Evolutionary conservation across 2,113 vertebrate genomes (phyloP), one percentile per base, ranked within the genome.

Genomic region (Trachemys scripta): DNA sequence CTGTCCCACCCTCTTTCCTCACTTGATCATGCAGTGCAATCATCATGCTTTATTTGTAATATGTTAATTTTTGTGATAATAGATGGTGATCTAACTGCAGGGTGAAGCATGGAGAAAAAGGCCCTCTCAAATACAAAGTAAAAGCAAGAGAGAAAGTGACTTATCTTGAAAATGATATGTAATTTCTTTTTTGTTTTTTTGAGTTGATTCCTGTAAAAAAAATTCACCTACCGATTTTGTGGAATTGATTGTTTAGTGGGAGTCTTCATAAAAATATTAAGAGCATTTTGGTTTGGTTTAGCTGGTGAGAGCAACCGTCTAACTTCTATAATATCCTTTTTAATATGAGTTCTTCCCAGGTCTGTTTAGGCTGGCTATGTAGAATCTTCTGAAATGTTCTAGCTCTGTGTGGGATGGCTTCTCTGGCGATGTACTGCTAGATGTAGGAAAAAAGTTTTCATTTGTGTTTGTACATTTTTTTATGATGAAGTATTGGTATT

Each of bases 401-500:
- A 86, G 25, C 72, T 95, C 82, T 95, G 16, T 51, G 84, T 89
- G 69, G 86, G 45, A 87, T 96, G 88, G 83, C 80, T 75, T 29
- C 81, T 94, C 79, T 93, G 5, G 82, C 79, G 53, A 89, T 59
- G n/a, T 84, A 84, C 62, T 85, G 81, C 90, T 93, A 62, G 38
- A 78, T 86, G 47, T 92, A 97, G 51, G 57, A n/a, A 2, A 85
- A 96, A 75, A 85, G 8, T 82, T 96, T 83, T 93, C 8, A 62
- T 49, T 86, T 3, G 49, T 89, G 56, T 96, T 97, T 95, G 42
- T 87, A 88, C 35, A 42, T 88, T 97, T 97, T 94, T 85, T 56
- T 92, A 47, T 0, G 0, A 53, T 97, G 75, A 95, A 82, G 5
- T 92, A 20, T 57, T 94, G 57, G 13, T 42, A 86, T 96, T 88